Evolutionary conservation across 2,113 vertebrate species (phyloP).

Genomic region (Chlorocebus sabaeus): DNA sequence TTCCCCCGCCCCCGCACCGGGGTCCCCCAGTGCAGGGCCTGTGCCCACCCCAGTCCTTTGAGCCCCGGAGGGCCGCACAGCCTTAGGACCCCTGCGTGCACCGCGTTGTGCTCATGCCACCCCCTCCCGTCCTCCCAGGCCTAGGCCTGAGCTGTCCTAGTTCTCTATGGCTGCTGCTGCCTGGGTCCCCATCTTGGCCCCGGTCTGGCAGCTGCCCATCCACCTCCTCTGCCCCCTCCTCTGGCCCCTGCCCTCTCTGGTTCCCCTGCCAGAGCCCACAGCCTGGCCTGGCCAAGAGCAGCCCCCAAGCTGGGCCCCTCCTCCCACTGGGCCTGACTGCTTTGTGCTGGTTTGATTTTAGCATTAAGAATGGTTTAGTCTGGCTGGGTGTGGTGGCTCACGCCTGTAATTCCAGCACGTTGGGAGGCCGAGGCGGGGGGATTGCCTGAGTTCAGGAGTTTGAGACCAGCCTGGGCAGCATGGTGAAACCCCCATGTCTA

Average conservation of each 20-base stretch:
- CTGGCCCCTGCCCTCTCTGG: background rate
- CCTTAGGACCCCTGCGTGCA: background rate
- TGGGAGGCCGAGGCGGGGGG: background rate
- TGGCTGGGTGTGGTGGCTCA: background rate
- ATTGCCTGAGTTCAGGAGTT: background rate
- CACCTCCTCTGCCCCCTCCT: background rate
- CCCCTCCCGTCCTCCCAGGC: fast-evolving
- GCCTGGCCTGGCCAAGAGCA: background rate
- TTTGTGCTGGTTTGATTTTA: background rate
- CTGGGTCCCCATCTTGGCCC: background rate
- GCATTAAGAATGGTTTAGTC: background rate
- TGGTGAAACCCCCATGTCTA: background rate
- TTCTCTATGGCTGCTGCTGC: background rate
- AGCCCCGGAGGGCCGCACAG: background rate
- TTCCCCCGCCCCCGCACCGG: fast-evolving
- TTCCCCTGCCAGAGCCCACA: background rate
- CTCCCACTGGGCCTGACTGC: too few species aligned
- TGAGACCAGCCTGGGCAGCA: background rate
- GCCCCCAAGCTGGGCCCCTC: background rate
- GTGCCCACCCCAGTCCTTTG: background rate
- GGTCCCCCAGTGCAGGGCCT: background rate
- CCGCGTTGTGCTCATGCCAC: too few species aligned
- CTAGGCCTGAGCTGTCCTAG: background rate
- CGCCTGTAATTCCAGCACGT: background rate
- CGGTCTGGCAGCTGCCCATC: too few species aligned